Evolutionary conservation across 2,797 vertebrate species (phyloP), one percentile per base, ranked within the genome.

Genomic region (Spatula versicolor): DNA sequence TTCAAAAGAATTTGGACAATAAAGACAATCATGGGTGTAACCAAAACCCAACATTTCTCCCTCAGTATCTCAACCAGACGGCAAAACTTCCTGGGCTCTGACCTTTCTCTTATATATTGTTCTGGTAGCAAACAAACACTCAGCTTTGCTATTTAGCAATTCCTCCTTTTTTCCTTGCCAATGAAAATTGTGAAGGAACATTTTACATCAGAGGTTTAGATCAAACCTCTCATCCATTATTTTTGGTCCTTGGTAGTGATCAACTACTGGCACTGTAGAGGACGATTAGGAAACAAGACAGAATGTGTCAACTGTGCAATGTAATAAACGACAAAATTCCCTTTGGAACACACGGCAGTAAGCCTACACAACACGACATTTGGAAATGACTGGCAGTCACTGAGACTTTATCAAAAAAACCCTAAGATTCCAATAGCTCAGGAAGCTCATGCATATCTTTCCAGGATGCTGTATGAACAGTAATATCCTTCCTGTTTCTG

Each of bases 381-480:
- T 96, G n/a, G 81, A 91, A 88, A 67, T 92, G 90, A 94, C 39
- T 94, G 86, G 77, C 86, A 95, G 39, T 6, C 66, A 67, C 83
- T 93, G 63, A 59, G 83, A 90, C 80, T 86, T 83, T 86, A 8
- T 30, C 20, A 85, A 71, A 86, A 7, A 1, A 48, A 48, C 46
- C 67, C 83, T 67, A 84, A 60, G 78, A 87, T 66, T 94, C 93
- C 78, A 92, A 80, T 91, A 92, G n/a, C 60, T 92, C 88, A 83
- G 88, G 82, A 96, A 94, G 85, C 54, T 86, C 87, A 81, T 86
- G 87, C 83, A 68, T 96, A 94, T 90, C 85, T 94, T 91, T 90
- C 79, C 87, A 59, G 88, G 93, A 96, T 84, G 37, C 73, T 90
- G 88, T 86, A 86, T 59, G 92, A 94, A 95, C 93, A 96, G 92